Percentiles rank a stretch among this genome's conserved stretches.
Evolutionary conservation across 2,888 invertebrate genomes (phyloP).

Genomic region (Callosobruchus maculatus): DNA sequence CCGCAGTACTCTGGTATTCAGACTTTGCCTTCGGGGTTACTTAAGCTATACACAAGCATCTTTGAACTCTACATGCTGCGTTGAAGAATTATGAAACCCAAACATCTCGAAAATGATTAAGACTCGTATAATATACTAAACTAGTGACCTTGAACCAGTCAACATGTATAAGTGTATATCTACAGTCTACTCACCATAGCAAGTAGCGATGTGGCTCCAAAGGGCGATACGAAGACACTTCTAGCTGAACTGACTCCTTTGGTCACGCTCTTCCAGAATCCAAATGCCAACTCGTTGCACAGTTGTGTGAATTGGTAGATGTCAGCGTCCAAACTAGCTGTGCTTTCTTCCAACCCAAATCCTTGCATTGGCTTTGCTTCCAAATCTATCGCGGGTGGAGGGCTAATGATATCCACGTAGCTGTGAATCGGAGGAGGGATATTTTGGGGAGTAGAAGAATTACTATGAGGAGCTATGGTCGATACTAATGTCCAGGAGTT

Average conservation of each 20-base stretch:
- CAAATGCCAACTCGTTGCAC: slow-evolving; percentile 82
- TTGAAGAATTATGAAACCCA: too few species aligned
- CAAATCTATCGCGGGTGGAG: slow-evolving; percentile 50
- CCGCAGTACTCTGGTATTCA: too few species aligned
- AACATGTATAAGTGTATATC: too few species aligned
- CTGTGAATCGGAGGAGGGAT: slow-evolving; percentile 17
- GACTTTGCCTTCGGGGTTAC: too few species aligned
- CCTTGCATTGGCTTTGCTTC: slow-evolving; percentile 56
- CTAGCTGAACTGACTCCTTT: slow-evolving; percentile 69
- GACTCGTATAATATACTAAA: too few species aligned
- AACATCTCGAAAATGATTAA: too few species aligned
- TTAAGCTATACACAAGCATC: too few species aligned
- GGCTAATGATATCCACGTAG: slow-evolving; percentile 30
- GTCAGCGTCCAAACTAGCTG: slow-evolving; percentile 67
- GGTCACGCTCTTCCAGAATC: slow-evolving; percentile 73
- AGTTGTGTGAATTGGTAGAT: slow-evolving; percentile 73
- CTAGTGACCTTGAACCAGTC: too few species aligned
- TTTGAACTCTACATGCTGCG: too few species aligned
- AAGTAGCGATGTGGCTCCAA: slow-evolving; percentile 79
- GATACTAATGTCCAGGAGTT: slow-evolving; percentile 58
- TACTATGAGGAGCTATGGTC: slow-evolving; percentile 52
- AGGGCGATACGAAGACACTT: slow-evolving; percentile 79
- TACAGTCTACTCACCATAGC: slow-evolving; percentile 68
- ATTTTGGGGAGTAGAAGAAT: slow-evolving; percentile 14
- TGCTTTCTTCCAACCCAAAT: slow-evolving; percentile 75